Conservation (phyloP, 2,113 vertebrate species). For the Stomatorhinus ivindoensis region DNA sequence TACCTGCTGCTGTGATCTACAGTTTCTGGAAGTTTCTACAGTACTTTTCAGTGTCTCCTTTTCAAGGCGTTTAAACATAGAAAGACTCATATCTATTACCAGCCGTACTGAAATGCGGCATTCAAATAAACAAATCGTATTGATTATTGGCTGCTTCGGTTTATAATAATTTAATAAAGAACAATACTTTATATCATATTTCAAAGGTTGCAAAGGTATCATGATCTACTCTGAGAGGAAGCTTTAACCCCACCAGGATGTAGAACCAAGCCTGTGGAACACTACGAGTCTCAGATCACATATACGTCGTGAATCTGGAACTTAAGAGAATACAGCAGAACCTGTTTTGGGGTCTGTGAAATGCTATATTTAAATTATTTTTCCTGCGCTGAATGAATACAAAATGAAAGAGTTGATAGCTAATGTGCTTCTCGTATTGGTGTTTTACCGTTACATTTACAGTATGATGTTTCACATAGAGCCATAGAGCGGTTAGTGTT, state of each 20-base stretch:
- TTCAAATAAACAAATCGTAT: background rate
- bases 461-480: background rate
- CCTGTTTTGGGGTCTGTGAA: background rate
- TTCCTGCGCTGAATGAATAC: background rate
- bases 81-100: background rate
- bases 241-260: background rate
- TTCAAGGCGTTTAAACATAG: background rate
- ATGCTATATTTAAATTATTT: slow-evolving; percentile 4
- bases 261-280: background rate
- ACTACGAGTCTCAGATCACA: background rate
- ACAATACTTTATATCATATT: background rate
- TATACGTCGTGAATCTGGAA: background rate
- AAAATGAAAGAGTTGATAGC: background rate
- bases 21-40: background rate
- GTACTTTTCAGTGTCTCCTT: background rate
- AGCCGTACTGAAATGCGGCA: background rate
- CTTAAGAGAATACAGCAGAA: background rate
- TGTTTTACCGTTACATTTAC: background rate
- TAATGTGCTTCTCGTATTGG: background rate
- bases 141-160: background rate
- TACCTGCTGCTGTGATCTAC: background rate
- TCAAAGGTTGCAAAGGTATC: background rate
- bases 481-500: background rate
- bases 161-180: background rate
- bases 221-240: background rate